Conservation (phyloP, 2,113 vertebrate species). For the Bubalus kerabau region DNA sequence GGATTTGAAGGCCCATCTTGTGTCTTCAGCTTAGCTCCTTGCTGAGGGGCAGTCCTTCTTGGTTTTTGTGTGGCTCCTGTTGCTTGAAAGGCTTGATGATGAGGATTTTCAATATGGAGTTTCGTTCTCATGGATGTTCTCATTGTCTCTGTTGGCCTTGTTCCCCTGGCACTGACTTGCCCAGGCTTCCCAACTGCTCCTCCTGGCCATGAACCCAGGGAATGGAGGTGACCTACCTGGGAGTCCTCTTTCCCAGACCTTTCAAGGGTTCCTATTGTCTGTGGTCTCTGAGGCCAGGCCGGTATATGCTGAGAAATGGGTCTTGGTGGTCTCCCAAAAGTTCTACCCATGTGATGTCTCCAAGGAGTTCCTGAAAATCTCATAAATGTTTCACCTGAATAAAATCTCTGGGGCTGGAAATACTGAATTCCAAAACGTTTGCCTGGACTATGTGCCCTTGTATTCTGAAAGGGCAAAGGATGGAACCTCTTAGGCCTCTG, state of each 20-base stretch:
- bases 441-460: not conserved
- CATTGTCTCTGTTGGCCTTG: not conserved
- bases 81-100: not conserved
- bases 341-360: not conserved
- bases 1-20: not conserved
- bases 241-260: not conserved
- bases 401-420: slow-evolving; percentile 46
- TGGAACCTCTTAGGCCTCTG: not conserved
- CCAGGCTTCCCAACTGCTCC: not conserved
- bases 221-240: not conserved
- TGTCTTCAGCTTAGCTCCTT: not conserved
- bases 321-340: not conserved
- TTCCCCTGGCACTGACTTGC: not conserved
- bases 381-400: not conserved
- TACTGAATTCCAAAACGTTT: not conserved
- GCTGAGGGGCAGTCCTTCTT: not conserved
- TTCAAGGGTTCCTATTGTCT: not conserved
- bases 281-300: not conserved
- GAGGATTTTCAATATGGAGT: not conserved
- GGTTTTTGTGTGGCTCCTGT: not conserved
- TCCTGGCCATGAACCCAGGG: not conserved
- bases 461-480: slow-evolving; percentile 10
- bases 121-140: not conserved
- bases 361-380: not conserved
- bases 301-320: not conserved